phyloP scores from a whole-genome alignment of 2,113 vertebrate species.

The Potamarius usumacintae region DNA sequence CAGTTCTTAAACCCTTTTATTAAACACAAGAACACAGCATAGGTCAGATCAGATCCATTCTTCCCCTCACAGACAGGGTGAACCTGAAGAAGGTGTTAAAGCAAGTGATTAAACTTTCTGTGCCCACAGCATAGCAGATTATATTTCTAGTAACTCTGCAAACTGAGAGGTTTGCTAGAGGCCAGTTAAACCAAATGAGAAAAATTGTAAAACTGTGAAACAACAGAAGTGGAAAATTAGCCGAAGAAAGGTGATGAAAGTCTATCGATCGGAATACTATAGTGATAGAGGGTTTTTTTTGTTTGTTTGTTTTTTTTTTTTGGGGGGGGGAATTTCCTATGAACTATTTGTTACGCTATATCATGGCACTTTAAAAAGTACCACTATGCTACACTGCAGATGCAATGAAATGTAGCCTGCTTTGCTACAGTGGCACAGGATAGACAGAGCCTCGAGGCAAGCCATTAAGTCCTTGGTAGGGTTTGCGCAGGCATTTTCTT shows the following conservation, averaged over 20 bases:
- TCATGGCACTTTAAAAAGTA: neutral
- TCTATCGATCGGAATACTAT: slow-evolving; percentile 28
- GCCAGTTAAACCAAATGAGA: slow-evolving; percentile 7
- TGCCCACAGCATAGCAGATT: slow-evolving; percentile 10
- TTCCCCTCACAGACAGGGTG: slow-evolving; percentile 12
- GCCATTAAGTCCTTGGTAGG: slow-evolving; percentile 15
- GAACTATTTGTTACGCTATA: slow-evolving; percentile 16
- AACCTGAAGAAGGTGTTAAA: slow-evolving; percentile 30
- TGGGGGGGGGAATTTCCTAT: neutral
- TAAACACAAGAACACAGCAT: neutral
- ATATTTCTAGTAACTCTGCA: slow-evolving; percentile 37
- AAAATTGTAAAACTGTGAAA: slow-evolving; percentile 15
- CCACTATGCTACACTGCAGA: neutral
- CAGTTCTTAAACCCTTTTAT: neutral
- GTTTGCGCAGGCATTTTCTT: slow-evolving; percentile 27
- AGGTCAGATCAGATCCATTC: slow-evolving; percentile 5
- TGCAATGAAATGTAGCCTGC: slow-evolving; percentile 19
- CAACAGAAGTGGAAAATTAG: slow-evolving; percentile 43
- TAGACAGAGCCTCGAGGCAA: slow-evolving; percentile 13
- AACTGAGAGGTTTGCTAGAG: slow-evolving; percentile 35
- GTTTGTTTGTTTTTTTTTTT: no score
- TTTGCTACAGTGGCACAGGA: slow-evolving; percentile 13
- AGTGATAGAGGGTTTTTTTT: slow-evolving; percentile 14
- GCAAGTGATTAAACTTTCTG: slow-evolving; percentile 17
- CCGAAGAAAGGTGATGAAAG: slow-evolving; percentile 15